A percentile compares a stretch with the other conserved stretches of the same genome.
These are phyloP conservation scores for Scaptomyza hsui DNA, from an alignment of 1,140 invertebrate genomes.

Conservation along the genomic window DNA sequence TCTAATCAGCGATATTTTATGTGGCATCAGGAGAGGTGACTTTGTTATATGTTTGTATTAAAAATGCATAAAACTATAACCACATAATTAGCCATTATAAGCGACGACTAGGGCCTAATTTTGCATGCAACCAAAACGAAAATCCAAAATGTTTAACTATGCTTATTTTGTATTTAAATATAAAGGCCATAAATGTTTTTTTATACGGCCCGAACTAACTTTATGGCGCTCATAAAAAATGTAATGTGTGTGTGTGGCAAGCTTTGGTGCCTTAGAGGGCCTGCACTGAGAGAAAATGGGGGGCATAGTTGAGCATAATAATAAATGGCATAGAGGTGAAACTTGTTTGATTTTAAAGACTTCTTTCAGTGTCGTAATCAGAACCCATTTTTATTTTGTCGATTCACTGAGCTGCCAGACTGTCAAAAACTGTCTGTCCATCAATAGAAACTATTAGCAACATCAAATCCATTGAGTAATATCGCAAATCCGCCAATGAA, in stretches of 20 bases:
- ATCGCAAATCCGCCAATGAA: conserved; percentile 68
- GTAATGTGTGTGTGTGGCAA: conserved; percentile 27
- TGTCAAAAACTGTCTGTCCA: conserved; percentile 52
- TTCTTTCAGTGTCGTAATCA: conserved; percentile 3
- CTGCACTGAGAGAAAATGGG: conserved; percentile 11
- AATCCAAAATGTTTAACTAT: conserved; percentile 67
- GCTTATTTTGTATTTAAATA: conserved; percentile 81
- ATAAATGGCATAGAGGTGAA: background rate
- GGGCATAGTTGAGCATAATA: background rate
- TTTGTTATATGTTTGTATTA: conserved; percentile 70
- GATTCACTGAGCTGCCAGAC: conserved; percentile 19
- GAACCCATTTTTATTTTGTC: background rate
- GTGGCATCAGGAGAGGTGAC: conserved; percentile 31
- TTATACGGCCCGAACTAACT: conserved; percentile 66
- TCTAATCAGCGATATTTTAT: conserved; percentile 75
- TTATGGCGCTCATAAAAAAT: conserved; percentile 72
- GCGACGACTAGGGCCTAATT: conserved; percentile 59
- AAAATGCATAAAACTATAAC: conserved; percentile 82
- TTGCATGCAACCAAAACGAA: conserved; percentile 57
- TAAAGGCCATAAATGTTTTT: conserved; percentile 74
- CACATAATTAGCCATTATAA: conserved; percentile 82
- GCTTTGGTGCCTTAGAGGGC: background rate
- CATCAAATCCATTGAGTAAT: conserved; percentile 68
- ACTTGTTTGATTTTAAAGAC: background rate
- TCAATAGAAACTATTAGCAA: conserved; percentile 56